These are phyloP conservation scores for Ormyrus labotus DNA, from an alignment of 2,888 invertebrate genomes.

Conservation along the genomic window DNA sequence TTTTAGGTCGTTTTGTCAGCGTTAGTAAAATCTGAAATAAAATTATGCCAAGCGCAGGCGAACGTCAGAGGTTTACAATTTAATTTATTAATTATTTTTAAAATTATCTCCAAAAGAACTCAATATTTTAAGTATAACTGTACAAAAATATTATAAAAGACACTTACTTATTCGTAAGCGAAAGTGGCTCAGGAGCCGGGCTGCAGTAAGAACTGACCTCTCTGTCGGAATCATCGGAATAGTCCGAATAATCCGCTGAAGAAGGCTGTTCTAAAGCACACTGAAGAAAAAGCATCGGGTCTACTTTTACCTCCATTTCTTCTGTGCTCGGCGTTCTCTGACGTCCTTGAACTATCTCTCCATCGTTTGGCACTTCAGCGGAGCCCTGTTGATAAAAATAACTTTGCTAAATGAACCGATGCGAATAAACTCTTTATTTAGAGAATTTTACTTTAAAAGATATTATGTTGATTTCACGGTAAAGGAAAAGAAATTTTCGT, in stretches of 20 bases:
- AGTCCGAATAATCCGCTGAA: constrained; percentile 69
- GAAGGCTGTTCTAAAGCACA: constrained; percentile 77
- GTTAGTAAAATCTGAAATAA: background rate
- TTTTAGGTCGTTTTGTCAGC: background rate
- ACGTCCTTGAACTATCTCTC: constrained; percentile 61
- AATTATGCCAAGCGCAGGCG: too few relatives aligned
- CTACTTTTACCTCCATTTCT: constrained; percentile 83
- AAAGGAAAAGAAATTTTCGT: too few relatives aligned
- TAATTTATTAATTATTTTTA: too few relatives aligned
- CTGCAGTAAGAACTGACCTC: constrained; percentile 29
- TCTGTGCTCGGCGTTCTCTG: constrained; percentile 68
- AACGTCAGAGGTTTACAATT: too few relatives aligned
- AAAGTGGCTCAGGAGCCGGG: constrained; percentile 57
- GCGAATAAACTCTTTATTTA: background rate
- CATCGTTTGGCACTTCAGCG: constrained; percentile 66
- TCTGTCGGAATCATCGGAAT: constrained; percentile 65
- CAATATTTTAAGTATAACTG: too few relatives aligned
- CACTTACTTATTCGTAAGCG: constrained; percentile 64
- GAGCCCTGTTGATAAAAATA: constrained; percentile 63
- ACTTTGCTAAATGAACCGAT: background rate
- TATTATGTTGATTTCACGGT: too few relatives aligned
- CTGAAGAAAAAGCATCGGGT: constrained; percentile 83
- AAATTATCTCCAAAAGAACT: too few relatives aligned
- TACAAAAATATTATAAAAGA: too few relatives aligned
- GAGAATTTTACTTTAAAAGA: too few relatives aligned